Evolutionary conservation across 1,140 invertebrate species (phyloP).

Genomic region (Pseudomyrmex flavicornis): DNA sequence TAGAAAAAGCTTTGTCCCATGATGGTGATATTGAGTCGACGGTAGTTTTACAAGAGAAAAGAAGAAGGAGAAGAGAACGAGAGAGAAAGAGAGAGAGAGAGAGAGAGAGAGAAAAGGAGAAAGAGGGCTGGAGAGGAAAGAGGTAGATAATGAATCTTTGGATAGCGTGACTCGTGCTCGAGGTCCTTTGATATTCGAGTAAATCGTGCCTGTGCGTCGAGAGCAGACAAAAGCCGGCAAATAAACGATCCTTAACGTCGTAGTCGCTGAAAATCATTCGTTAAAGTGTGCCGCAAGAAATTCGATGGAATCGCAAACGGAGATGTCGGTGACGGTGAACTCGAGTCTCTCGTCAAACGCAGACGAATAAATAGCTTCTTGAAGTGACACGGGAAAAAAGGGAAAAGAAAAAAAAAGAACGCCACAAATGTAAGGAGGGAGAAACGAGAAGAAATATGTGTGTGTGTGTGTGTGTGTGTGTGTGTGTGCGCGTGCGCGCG

Average conservation of each 20-base stretch:
- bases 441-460: constrained; percentile 3
- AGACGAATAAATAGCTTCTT: constrained; percentile 48
- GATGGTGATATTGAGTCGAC: constrained; percentile 9
- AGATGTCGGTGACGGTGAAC: constrained; percentile 10
- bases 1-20: not conserved
- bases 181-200: constrained; percentile 49
- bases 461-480: too few species aligned
- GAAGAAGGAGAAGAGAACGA: not conserved
- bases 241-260: constrained; percentile 39
- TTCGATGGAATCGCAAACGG: constrained; percentile 9
- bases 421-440: not conserved
- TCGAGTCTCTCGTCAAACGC: constrained; percentile 20
- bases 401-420: not conserved
- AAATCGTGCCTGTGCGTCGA: constrained; percentile 35
- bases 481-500: too few species aligned
- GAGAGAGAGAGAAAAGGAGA: not conserved
- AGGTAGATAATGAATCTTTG: constrained; percentile 52
- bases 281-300: constrained; percentile 34
- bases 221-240: constrained; percentile 38
- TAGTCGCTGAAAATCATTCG: constrained; percentile 18
- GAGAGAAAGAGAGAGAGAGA: too few species aligned
- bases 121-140: not conserved
- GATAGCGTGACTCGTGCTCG: constrained; percentile 17
- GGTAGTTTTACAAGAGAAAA: not conserved
- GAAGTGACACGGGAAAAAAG: not conserved